Conservation (phyloP, 2,888 invertebrate species). For the Panzeria rudis region DNA sequence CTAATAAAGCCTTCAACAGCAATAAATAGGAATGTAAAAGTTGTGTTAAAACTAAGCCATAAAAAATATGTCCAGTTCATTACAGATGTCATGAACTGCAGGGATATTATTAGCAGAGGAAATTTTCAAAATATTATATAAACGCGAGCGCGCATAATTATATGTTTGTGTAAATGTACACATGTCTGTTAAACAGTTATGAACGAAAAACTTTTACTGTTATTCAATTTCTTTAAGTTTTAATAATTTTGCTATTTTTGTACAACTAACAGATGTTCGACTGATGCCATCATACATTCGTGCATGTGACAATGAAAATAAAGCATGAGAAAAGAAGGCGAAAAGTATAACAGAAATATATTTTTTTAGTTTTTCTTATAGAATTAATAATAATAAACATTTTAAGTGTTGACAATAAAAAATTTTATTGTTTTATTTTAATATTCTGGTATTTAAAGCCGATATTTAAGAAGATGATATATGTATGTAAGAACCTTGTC, state of each 20-base stretch:
- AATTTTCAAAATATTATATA: not conserved
- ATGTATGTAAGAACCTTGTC: no score
- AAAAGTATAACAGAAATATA: not conserved
- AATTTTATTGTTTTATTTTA: no score
- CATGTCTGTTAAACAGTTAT: not conserved
- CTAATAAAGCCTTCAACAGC: no score
- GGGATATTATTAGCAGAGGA: not conserved
- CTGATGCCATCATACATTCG: not conserved
- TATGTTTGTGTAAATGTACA: not conserved
- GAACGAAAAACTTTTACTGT: not conserved
- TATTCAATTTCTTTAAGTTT: constrained; percentile 1
- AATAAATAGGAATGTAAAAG: no score
- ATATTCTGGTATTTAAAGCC: no score
- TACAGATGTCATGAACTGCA: not conserved
- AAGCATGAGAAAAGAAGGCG: not conserved
- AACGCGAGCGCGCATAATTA: not conserved
- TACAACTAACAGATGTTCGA: not conserved
- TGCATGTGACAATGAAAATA: not conserved
- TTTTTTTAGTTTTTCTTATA: no score
- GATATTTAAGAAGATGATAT: no score
- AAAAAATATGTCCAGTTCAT: not conserved
- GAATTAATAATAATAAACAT: no score
- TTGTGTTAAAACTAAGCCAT: no score
- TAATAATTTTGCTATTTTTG: not conserved
- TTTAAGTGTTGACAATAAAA: no score